Base-by-base conservation (phyloP, 1,140 invertebrate genomes). In the Habropoda laboriosa region DNA sequence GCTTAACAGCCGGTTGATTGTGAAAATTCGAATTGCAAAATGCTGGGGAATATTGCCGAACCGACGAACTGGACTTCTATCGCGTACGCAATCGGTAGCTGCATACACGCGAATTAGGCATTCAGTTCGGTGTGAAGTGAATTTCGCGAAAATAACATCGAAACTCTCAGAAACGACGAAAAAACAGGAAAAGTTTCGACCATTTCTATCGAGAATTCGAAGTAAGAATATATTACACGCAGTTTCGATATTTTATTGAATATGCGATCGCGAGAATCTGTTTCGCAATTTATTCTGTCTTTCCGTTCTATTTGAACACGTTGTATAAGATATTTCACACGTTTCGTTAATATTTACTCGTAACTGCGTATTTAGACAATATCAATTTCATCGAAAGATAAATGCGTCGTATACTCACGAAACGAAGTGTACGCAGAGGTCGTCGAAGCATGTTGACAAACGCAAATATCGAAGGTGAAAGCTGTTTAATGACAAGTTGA, bases 11-110 rank as follows among this genome's bases (percentile, higher is more conserved):
- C 38, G 74, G n/a, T 70, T 70, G 66, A 70, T 70, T 70, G 75
- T 78, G 27, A 60, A 78, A 78, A 78, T 78, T 60, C 75, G 75
- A 78, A 70, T 78, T 78, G 75, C 75, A 71, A 78, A 76, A 70
- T 8, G 30, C 63, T 12, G n/a, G 32, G 0, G 53, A 78, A 71
- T 78, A 78, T 78, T 70, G 75, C 24, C 38, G 42, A 27, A 7
- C 1, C 16, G 10, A 13, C 47, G 27, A 55, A 67, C n/a, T 40
- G 38, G 21, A 30, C 35, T 57, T 55, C 70, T 58, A 70, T 58
- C 60, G 66, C 75, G 66, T 58, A 60, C 75, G 75, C 75, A 71
- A 32, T 24, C 40, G 18, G 16, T 71, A 67, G 63, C 24, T 10
- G 42, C 10, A n/a, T 49, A 60, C 40, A 60, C 63, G 35, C 42